Base-by-base conservation (phyloP, 2,797 vertebrate genomes). In the Helarctos malayanus region DNA sequence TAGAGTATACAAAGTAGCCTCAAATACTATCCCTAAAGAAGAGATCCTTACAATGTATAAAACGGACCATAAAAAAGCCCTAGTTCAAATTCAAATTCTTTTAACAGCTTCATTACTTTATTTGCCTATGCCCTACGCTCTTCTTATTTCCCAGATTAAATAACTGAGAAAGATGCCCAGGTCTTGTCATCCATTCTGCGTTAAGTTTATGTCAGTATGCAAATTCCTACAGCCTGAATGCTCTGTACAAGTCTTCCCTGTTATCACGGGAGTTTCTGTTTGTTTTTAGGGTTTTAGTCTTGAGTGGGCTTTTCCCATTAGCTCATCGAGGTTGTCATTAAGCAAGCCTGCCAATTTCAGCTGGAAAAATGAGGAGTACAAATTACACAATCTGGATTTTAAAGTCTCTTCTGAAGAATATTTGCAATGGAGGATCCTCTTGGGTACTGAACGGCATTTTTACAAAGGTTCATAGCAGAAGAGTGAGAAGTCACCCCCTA, bases 381-480 rank as follows among this genome's bases (percentile, higher is more conserved):
- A 94, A 85, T 88, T 25, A 59, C 12, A 14, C 23, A 14, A 32
- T 38, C 68, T 29, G 16, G 75, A 97, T 78, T 94, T 96, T 94
- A 91, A 97, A 84, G 32, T 81, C 41, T 78, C 87, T 97, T 82
- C 96, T 95, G 87, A 79, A 91, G 63, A 97, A 75, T 27, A 81
- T 19, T 88, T 91, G 79, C 71, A 81, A 83, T 59, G 81, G 96
- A 78, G 10, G 63, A 57, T 96, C 45, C 96, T 97, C 95, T 97
- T 93, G 89, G 90, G 95, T 97, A 96, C 41, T 47, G 79, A 98
- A 97, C 63, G 75, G 82, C 89, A 90, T 90, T 81, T 97, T 98
- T 88, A 95, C 29, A 96, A 95, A 86, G 96, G 96, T 89, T 98
- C 95, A 81, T 88, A 96, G 97, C 78, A 97, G 78, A 89, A n/a